Percentiles rank a stretch among this genome's conserved stretches.
Evolutionary conservation across 2,888 invertebrate genomes (phyloP).

Genomic region (Sarcophaga subvicina): DNA sequence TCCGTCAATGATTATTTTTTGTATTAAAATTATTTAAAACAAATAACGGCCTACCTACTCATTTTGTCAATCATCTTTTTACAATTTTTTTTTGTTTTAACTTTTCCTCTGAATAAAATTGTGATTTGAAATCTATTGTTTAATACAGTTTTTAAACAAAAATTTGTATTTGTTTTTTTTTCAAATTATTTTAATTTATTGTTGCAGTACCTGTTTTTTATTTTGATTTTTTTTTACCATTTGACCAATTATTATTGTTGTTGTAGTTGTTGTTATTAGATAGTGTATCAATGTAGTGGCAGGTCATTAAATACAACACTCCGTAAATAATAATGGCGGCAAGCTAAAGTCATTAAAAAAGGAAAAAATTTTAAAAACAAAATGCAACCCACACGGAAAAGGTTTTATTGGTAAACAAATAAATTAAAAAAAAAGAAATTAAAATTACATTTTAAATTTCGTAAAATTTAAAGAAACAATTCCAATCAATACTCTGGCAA

Average conservation of each 20-base stretch:
- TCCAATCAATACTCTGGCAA: no score
- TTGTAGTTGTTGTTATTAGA: background rate
- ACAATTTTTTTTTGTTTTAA: no score
- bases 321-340: constrained; percentile 18
- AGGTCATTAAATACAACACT: constrained; percentile 43
- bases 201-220: constrained; percentile 23
- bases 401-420: background rate
- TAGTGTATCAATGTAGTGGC: constrained; percentile 27
- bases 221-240: background rate
- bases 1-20: background rate
- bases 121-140: no score
- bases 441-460: background rate
- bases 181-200: constrained; percentile 2
- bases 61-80: background rate
- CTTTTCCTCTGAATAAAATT: no score
- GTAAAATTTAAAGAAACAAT: background rate
- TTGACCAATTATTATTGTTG: constrained; percentile 16
- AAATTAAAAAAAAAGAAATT: background rate
- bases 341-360: constrained; percentile 22
- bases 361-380: constrained; percentile 7
- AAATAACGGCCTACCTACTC: background rate
- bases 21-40: background rate
- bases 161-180: no score
- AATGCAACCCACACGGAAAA: constrained; percentile 27
- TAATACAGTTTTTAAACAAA: no score